A percentile compares a stretch with the other conserved stretches of the same genome.
phyloP scores from a whole-genome alignment of 2,888 invertebrate genomes.

The Caenorhabditis sinica region DNA sequence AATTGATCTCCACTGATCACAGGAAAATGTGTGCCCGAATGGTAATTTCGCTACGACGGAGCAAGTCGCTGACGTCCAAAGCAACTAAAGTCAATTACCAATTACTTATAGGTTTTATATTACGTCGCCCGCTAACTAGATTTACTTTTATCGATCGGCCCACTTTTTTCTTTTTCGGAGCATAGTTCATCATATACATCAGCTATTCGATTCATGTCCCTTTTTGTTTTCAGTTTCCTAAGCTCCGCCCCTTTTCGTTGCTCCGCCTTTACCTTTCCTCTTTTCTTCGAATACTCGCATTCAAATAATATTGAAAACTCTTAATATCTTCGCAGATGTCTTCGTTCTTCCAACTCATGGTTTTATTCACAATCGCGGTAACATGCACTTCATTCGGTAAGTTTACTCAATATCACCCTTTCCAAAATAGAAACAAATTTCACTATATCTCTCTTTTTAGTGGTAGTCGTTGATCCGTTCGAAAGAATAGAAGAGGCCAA shows the following conservation, averaged over 20 bases:
- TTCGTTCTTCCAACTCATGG: constrained; percentile 28
- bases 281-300: constrained; percentile 1
- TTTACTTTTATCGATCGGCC: constrained; percentile 23
- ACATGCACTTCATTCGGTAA: constrained; percentile 44
- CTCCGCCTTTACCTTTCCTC: constrained; percentile 6
- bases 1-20: constrained; percentile 31
- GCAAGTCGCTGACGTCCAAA: constrained; percentile 38
- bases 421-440: constrained; percentile 17
- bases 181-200: constrained; percentile 22
- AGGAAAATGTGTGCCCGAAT: not conserved
- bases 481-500: constrained; percentile 47
- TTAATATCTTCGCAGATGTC: constrained; percentile 27
- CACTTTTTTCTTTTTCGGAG: constrained; percentile 8
- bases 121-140: constrained; percentile 18
- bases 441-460: constrained; percentile 34
- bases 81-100: constrained; percentile 36
- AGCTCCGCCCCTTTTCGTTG: constrained; percentile 15
- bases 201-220: not conserved
- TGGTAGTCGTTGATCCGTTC: constrained; percentile 59
- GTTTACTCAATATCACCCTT: not conserved
- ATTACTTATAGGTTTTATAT: constrained; percentile 25
- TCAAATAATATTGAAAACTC: not conserved
- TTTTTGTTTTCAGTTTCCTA: not conserved
- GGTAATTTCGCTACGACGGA: constrained; percentile 10
- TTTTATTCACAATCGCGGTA: constrained; percentile 29